A percentile compares a stretch with the other conserved stretches of the same genome.
phyloP scores from a whole-genome alignment of 2,797 vertebrate genomes.

The Gymnoscopelus braueri region DNA sequence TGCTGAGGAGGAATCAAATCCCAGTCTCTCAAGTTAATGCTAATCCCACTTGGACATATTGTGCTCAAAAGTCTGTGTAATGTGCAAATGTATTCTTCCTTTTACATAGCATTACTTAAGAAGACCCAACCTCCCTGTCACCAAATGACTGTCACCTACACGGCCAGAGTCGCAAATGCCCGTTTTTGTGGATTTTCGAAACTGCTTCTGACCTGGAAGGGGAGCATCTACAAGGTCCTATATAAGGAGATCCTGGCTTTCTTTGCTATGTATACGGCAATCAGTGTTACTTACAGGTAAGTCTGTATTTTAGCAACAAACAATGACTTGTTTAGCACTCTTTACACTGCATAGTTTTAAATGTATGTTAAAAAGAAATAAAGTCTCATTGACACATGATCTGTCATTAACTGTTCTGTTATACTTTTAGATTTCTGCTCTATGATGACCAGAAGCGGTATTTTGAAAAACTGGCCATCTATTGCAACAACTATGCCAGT shows the following conservation, averaged over 20 bases:
- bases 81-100: background rate
- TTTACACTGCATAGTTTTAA: background rate
- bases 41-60: background rate
- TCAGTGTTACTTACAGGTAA: conserved; percentile 92
- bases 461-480: conserved; percentile 94
- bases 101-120: conserved; percentile 6
- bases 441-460: conserved; percentile 86
- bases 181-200: conserved; percentile 94
- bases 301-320: conserved; percentile 6
- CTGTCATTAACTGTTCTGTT: background rate
- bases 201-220: conserved; percentile 91
- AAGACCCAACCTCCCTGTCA: conserved; percentile 11
- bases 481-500: conserved; percentile 93
- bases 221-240: conserved; percentile 95
- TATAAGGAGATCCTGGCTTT: conserved; percentile 93
- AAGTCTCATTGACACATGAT: background rate
- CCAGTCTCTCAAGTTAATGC: background rate
- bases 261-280: conserved; percentile 86
- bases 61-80: background rate
- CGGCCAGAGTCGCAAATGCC: conserved; percentile 90
- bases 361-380: background rate
- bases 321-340: background rate
- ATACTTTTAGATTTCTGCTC: conserved; percentile 80
- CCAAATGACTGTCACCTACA: conserved; percentile 94
- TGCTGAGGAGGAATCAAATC: background rate